phyloP scores from a whole-genome alignment of 2,113 vertebrate genomes.

The Irena cyanogastra region DNA sequence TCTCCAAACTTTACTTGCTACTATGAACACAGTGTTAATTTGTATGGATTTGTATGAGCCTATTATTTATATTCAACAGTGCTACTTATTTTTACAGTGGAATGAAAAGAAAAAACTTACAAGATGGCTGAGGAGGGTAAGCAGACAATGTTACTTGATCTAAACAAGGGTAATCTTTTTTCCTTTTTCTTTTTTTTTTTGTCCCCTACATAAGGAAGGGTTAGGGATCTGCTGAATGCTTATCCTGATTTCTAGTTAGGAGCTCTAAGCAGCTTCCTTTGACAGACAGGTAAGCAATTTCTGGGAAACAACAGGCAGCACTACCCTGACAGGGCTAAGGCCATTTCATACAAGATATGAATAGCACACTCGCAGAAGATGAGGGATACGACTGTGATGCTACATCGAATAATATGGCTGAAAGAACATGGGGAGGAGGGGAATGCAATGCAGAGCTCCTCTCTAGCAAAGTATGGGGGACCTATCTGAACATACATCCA shows the following conservation, averaged over 20 bases:
- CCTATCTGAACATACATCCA: rapidly evolving
- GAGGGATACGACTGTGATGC: neutral
- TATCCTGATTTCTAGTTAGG: neutral
- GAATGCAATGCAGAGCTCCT: rapidly evolving
- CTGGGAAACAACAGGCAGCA: neutral
- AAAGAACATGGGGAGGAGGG: neutral
- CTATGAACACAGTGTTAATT: neutral
- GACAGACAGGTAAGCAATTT: slow-evolving; percentile 29
- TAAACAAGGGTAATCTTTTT: neutral
- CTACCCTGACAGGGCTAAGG: neutral
- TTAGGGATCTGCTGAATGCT: neutral
- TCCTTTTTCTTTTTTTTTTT: neutral
- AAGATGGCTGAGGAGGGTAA: neutral
- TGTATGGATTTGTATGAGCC: neutral
- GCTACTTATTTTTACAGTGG: neutral
- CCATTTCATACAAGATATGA: neutral
- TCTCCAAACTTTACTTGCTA: neutral
- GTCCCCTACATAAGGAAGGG: rapidly evolving
- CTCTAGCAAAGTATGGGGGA: neutral
- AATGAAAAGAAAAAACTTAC: neutral
- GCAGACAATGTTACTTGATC: neutral
- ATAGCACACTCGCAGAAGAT: neutral
- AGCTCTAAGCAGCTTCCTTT: neutral
- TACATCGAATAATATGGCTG: neutral
- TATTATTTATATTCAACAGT: neutral